These are phyloP conservation scores for Aptenodytes patagonicus DNA, from an alignment of 2,113 vertebrate genomes.

Conservation along the genomic window DNA sequence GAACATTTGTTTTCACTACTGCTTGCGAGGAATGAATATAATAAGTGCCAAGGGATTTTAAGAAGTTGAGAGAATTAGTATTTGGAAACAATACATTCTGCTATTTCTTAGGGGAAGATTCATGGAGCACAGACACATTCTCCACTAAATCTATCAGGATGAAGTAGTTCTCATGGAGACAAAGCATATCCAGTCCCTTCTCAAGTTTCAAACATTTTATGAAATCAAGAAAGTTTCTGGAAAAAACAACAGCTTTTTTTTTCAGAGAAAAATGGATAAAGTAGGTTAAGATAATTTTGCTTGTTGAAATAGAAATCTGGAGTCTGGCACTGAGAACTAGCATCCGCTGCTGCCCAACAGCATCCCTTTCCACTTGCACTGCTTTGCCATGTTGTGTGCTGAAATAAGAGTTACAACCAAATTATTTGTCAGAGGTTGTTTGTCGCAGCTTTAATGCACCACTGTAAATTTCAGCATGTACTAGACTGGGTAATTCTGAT, in stretches of 20 bases:
- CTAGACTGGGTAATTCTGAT: background rate
- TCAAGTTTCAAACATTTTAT: constrained; percentile 24
- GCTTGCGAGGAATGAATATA: constrained; percentile 61
- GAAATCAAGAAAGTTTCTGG: constrained; percentile 5
- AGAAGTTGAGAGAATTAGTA: constrained; percentile 63
- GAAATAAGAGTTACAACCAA: background rate
- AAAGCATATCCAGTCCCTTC: constrained; percentile 12
- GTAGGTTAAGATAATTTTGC: background rate
- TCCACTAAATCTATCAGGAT: constrained; percentile 56
- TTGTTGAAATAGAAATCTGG: background rate
- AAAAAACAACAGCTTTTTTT: background rate
- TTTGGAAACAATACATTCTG: constrained; percentile 59
- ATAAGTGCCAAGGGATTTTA: constrained; percentile 57
- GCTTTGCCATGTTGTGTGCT: background rate
- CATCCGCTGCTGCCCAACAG: background rate
- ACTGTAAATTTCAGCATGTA: background rate
- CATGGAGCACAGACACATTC: constrained; percentile 51
- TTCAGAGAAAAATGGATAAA: background rate
- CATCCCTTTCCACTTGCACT: background rate
- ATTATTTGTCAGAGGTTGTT: constrained; percentile 17
- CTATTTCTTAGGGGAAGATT: constrained; percentile 51
- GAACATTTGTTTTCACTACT: constrained; percentile 72
- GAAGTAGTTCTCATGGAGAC: constrained; percentile 48
- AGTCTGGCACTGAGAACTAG: background rate
- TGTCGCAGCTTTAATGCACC: background rate